Base-by-base conservation (phyloP, 2,888 invertebrate genomes). In the Drosophila neonasuta region DNA sequence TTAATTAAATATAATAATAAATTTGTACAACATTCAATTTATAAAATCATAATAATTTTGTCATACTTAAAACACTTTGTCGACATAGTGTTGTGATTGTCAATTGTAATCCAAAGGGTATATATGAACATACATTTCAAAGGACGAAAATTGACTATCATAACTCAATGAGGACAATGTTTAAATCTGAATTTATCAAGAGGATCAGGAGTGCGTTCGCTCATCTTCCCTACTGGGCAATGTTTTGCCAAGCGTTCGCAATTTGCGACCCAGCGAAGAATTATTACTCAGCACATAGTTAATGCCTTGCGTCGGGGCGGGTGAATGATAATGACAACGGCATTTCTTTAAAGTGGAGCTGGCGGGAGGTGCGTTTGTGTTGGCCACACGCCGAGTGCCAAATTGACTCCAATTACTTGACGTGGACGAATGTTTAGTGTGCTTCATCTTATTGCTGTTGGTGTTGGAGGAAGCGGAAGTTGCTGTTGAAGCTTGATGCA, bases 21-120 rank as follows among this genome's bases (percentile, higher is more conserved):
- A n/a, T 15, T 29, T 55, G 6, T n/a, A 34, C 9, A 10, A 67
- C 50, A 61, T 15, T 46, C 7, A 69, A 74, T 69, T 78, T 65
- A 4, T 54, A 59, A 74, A 58, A 57, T 1, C 29, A 17, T 24
- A 41, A 49, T 2, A 70, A 58, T 50, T 48, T 62, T 9, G 2
- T 15, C 8, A 7, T 2, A 9, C 8, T 39, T 32, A 13, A 13
- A 10, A n/a, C 1, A 8, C 8, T 41, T 15, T 41, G 10, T 6
- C n/a, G 9, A 24, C 46, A 59, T 24, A 30, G 24, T 49, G 7
- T 30, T 29, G 54, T 13, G 17, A 36, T 64, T 52, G 64, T 8
- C 36, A 67, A 52, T 64, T 6, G 9, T 10, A 15, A 1, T 24
- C 34, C 7, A 13, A 2, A 42, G 39, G 13, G 32, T 8, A 32